Percentiles rank a stretch among this genome's conserved stretches.
These are phyloP conservation scores for Cyclina sinensis DNA, from an alignment of 1,140 invertebrate species.

Conservation along the genomic window DNA sequence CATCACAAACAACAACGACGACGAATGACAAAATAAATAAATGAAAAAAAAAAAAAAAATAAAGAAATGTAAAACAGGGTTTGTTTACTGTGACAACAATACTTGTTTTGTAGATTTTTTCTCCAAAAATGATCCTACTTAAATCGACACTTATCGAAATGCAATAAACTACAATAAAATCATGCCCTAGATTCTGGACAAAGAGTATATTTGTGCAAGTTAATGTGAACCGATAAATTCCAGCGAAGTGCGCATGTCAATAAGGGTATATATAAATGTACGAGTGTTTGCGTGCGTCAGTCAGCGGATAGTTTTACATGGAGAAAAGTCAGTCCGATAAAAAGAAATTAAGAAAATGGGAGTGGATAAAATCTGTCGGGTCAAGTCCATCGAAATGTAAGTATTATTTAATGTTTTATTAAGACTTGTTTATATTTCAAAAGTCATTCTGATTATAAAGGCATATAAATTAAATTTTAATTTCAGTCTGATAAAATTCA, in stretches of 20 bases:
- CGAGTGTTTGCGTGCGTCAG: neutral
- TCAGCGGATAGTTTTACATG: neutral
- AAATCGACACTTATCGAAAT: no score
- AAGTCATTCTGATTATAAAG: no score
- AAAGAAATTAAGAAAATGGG: neutral
- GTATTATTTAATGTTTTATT: neutral
- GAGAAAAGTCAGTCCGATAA: neutral
- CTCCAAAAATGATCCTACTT: no score
- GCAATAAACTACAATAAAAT: neutral
- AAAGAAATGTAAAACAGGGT: no score
- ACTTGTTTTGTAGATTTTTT: no score
- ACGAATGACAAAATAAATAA: no score
- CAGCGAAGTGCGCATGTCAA: neutral
- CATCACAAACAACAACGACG: no score
- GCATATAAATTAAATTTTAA: no score
- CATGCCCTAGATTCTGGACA: neutral
- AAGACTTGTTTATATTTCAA: no score
- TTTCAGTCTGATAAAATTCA: no score
- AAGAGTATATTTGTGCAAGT: neutral
- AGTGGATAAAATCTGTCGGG: neutral
- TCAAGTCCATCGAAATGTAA: neutral
- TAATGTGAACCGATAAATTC: neutral
- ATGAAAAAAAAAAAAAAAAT: no score
- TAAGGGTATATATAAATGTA: neutral
- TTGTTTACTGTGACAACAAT: no score